Base-by-base conservation (phyloP, 2,113 vertebrate species). In the Trochalopteron elliotii region DNA sequence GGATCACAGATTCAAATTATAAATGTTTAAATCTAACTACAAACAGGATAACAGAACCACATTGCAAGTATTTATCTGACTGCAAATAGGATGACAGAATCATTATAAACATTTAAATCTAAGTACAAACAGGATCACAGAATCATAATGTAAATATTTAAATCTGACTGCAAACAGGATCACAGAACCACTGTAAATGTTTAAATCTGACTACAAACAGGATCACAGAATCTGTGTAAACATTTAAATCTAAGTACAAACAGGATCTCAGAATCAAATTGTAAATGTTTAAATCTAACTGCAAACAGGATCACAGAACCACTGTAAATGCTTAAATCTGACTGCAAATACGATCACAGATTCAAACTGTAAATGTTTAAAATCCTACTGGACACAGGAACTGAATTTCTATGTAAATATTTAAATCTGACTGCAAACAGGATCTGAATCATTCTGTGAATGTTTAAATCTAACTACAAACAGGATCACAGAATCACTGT, bases 81-180 rank as follows among this genome's bases (percentile, higher is more conserved):
- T 42, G 14, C 5, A 45, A 64, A 21, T 12, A 42, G 30, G 30
- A 20, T 55, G 50, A 4, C 12, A 39, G 37, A 22, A 16, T 16
- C 64, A 67, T 2, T 7, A 0, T 31, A 27, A 49, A 27, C 18
- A 4, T 60, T 53, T 19, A 18, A 70, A 20, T 57, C 18, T 52
- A 39, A 39, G 8, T 39, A 39, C 3, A 45, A 50, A 24, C 13
- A n/a, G 30, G 35, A n/a, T 33, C 59, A 12, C 6, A 40, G 20
- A 45, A 30, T 12, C 15, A 35, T 3, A 2, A 0, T 27, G 13
- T 15, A 24, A 50, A n/a, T 28, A 2, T 53, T 60, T 17, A 31
- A 64, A 24, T 60, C 27, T n/a, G n/a, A n/a, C n/a, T 42, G 22
- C 3, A 45, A 63, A 27, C 11, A 42, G 49, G 47, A 53, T 28